These are phyloP conservation scores for Labeo catla DNA, from an alignment of 2,113 vertebrate species.

Conservation along the genomic window DNA sequence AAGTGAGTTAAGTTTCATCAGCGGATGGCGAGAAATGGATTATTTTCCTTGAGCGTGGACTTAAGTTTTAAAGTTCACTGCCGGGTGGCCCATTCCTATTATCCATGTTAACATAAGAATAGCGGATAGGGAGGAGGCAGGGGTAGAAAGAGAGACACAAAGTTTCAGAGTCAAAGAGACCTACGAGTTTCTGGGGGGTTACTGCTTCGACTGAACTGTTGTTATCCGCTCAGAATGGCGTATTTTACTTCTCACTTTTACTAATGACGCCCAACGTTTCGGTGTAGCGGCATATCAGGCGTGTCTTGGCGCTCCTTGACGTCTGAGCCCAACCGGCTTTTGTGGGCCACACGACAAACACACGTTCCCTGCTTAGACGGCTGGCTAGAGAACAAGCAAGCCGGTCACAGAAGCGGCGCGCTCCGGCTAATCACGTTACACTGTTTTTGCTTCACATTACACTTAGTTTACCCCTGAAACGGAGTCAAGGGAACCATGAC, in stretches of 20 bases:
- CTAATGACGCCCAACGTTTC: background rate
- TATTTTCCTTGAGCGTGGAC: constrained; percentile 75
- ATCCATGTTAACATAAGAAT: constrained; percentile 83
- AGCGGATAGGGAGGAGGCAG: constrained; percentile 60
- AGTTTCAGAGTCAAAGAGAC: background rate
- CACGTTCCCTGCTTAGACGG: constrained; percentile 11
- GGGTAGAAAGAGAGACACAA: constrained; percentile 37
- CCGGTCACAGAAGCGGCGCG: constrained; percentile 38
- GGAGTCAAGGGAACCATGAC: constrained; percentile 55
- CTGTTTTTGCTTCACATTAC: constrained; percentile 61
- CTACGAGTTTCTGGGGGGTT: constrained; percentile 49
- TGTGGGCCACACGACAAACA: constrained; percentile 39
- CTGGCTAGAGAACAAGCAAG: constrained; percentile 44
- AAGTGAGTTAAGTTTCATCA: constrained; percentile 69
- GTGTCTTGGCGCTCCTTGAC: constrained; percentile 2
- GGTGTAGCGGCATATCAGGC: background rate
- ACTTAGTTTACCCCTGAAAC: constrained; percentile 47
- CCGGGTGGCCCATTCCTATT: constrained; percentile 78
- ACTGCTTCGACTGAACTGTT: constrained; percentile 68
- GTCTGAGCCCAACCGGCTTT: constrained; percentile 20
- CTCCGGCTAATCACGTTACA: constrained; percentile 55
- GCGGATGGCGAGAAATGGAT: constrained; percentile 66
- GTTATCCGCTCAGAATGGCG: constrained; percentile 66
- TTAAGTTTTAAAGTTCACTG: constrained; percentile 72
- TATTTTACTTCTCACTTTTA: background rate